Evolutionary conservation across 92 coral and sea anemone species (phyloP).

Genomic region (Actinernus sp.): DNA sequence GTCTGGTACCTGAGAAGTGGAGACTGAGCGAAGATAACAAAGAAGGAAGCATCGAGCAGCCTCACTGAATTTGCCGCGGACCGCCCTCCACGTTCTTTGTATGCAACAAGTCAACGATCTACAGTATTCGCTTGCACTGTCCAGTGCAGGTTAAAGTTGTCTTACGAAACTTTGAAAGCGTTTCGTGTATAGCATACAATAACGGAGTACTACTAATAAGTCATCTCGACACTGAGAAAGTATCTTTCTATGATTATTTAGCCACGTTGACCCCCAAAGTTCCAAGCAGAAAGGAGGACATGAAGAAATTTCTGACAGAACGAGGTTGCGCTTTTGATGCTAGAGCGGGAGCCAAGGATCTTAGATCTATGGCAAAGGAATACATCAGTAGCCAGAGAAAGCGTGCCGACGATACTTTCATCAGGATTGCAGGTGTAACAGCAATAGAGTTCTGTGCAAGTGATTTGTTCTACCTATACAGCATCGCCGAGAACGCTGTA

Average conservation of each 20-base stretch:
- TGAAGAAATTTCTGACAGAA: slow-evolving; percentile 10
- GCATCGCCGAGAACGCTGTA: slow-evolving; percentile 14
- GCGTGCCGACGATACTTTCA: slow-evolving; percentile 20
- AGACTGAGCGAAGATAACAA: slow-evolving; percentile 32
- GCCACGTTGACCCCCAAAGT: slow-evolving; percentile 7
- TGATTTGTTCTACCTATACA: slow-evolving; percentile 18
- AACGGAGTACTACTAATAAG: slow-evolving; percentile 14
- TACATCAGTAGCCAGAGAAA: slow-evolving; percentile 12
- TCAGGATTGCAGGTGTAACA: slow-evolving; percentile 19
- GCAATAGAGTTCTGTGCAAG: slow-evolving; percentile 13
- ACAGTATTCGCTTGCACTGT: slow-evolving; percentile 40
- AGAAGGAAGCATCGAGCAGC: slow-evolving; percentile 27
- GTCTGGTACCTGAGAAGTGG: slow-evolving; percentile 50
- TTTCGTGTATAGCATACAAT: slow-evolving; percentile 38
- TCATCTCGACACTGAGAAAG: slow-evolving; percentile 16
- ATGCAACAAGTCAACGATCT: slow-evolving; percentile 38
- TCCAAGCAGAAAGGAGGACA: slow-evolving; percentile 7
- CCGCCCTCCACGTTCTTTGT: slow-evolving; percentile 39
- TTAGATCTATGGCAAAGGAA: slow-evolving; percentile 25
- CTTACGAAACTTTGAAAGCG: slow-evolving; percentile 15
- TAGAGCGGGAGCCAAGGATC: slow-evolving; percentile 8
- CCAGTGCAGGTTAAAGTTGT: slow-evolving; percentile 40
- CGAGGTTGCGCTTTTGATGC: slow-evolving; percentile 4
- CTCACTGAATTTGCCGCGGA: slow-evolving; percentile 50
- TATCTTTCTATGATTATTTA: slow-evolving; percentile 13